phyloP scores from a whole-genome alignment of 2,797 vertebrate genomes.

The Arctocebus calabarensis region DNA sequence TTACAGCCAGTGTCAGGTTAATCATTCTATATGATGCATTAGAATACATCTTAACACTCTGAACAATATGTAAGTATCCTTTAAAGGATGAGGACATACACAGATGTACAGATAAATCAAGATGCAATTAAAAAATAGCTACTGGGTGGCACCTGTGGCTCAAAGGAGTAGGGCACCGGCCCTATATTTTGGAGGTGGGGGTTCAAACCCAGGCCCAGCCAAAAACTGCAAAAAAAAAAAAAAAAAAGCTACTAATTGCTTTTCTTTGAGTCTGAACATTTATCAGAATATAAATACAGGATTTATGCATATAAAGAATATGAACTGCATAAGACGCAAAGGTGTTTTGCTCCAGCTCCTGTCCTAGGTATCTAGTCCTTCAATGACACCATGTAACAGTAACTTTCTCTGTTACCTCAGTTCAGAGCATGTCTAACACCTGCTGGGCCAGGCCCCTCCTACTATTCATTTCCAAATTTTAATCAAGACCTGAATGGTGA shows the following conservation, averaged over 20 bases:
- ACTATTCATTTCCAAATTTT: background rate
- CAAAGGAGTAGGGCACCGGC: no score
- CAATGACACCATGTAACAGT: fast-evolving
- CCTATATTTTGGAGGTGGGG: no score
- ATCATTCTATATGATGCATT: background rate
- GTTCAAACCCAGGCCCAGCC: no score
- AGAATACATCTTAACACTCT: background rate
- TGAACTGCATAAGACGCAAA: no score
- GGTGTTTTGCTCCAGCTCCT: no score
- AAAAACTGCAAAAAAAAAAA: background rate
- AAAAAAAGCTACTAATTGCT: background rate
- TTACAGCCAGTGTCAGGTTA: background rate
- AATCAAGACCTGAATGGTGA: background rate
- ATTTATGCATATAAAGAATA: background rate
- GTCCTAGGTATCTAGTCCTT: background rate
- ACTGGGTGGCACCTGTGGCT: no score
- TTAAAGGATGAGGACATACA: background rate
- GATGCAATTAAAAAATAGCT: background rate
- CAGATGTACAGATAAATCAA: background rate
- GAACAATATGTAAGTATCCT: background rate
- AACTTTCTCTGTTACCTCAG: background rate
- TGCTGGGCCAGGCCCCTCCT: background rate
- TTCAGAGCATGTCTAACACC: no score
- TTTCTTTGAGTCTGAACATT: background rate
- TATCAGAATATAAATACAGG: background rate